Evolutionary conservation across 2,797 vertebrate genomes (phyloP).

Genomic region (Sitta carolinensis): DNA sequence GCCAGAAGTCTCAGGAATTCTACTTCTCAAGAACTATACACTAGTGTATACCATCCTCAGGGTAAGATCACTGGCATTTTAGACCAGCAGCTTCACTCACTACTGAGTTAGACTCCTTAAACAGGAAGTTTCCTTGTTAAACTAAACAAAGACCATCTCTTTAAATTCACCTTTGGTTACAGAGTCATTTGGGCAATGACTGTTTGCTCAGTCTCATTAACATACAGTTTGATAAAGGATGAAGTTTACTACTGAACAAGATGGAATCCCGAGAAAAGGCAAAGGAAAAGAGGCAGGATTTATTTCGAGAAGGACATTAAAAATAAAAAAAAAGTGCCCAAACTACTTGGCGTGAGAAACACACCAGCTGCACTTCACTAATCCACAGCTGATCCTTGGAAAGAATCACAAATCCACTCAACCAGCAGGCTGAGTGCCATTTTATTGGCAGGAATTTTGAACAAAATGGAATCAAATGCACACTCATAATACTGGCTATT

Average conservation of each 20-base stretch:
- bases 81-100: background rate
- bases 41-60: background rate
- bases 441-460: background rate
- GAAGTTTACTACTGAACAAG: background rate
- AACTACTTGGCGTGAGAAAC: constrained; percentile 32
- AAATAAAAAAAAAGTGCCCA: background rate
- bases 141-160: background rate
- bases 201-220: background rate
- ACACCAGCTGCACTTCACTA: constrained; percentile 53
- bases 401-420: constrained; percentile 56
- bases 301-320: background rate
- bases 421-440: constrained; percentile 14
- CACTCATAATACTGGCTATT: background rate
- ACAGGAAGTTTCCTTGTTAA: background rate
- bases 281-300: background rate
- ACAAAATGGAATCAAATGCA: constrained; percentile 18
- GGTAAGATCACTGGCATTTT: background rate
- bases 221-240: background rate
- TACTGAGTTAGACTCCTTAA: background rate
- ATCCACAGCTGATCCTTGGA: constrained; percentile 53
- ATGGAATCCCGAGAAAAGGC: background rate
- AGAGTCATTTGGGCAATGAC: background rate
- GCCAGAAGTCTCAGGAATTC: background rate
- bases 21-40: background rate
- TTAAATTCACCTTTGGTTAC: background rate